Conservation (phyloP, 2,888 invertebrate species). For the Hydropsyche betteni region DNA sequence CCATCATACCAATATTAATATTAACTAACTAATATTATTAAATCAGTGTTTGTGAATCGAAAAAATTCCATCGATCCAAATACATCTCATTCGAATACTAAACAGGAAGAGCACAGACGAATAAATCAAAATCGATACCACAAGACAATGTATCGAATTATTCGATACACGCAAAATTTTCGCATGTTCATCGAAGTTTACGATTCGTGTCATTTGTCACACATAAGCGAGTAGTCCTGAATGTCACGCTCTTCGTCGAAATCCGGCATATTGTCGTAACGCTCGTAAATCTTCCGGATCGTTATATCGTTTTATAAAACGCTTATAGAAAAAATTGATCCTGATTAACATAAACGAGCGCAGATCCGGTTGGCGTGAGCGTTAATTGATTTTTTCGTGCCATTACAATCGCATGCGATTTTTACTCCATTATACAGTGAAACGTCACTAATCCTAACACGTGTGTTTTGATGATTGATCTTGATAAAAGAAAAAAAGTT, state of each 20-base stretch:
- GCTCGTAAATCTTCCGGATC: constrained; percentile 19
- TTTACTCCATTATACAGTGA: not conserved
- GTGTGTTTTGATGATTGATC: too few relatives aligned
- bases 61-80: too few relatives aligned
- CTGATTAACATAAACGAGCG: constrained; percentile 15
- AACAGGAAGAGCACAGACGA: too few relatives aligned
- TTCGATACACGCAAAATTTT: too few relatives aligned
- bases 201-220: not conserved
- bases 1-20: too few relatives aligned
- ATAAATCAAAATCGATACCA: too few relatives aligned
- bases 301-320: constrained; percentile 1
- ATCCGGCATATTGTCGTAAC: constrained; percentile 11
- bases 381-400: constrained; percentile 24
- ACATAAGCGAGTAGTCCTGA: not conserved
- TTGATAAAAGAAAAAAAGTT: too few relatives aligned
- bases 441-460: too few relatives aligned
- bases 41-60: too few relatives aligned
- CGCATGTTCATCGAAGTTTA: constrained; percentile 1
- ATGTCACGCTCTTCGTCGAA: constrained; percentile 12
- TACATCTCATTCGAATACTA: too few relatives aligned
- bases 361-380: constrained; percentile 28
- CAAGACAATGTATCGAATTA: too few relatives aligned
- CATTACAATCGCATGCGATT: constrained; percentile 11
- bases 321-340: not conserved
- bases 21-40: too few relatives aligned